Percentiles rank a stretch among this genome's conserved stretches.
These are phyloP conservation scores for Tetraodon nigroviridis DNA, from an alignment of 2,113 vertebrate species.

Conservation along the genomic window DNA sequence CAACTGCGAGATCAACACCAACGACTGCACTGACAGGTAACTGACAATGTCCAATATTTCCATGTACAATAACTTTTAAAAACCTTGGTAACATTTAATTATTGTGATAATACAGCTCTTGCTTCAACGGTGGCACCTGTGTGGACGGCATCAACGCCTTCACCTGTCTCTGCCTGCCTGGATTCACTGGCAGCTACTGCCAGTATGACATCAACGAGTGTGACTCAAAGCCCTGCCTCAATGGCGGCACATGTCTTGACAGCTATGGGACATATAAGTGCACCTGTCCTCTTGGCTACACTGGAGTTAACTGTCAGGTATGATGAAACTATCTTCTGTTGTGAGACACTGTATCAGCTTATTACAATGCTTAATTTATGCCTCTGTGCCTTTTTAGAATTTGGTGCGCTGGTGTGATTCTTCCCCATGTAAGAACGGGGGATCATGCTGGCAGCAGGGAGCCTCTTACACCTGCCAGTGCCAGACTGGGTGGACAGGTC, in stretches of 20 bases:
- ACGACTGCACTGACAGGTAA: constrained; percentile 97
- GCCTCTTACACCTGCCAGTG: constrained; percentile 90
- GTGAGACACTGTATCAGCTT: neutral
- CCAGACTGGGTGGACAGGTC: constrained; percentile 89
- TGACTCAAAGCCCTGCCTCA: constrained; percentile 90
- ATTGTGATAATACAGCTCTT: constrained; percentile 78
- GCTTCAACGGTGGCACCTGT: constrained; percentile 93
- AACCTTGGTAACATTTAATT: neutral
- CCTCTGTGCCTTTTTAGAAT: constrained; percentile 70
- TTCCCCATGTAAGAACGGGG: constrained; percentile 90
- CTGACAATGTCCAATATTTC: neutral
- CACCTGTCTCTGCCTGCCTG: constrained; percentile 85
- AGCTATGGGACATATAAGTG: constrained; percentile 93
- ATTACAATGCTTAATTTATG: neutral
- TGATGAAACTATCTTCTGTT: neutral
- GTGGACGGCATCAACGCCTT: constrained; percentile 94
- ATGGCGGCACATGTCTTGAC: constrained; percentile 92
- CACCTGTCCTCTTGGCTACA: constrained; percentile 93
- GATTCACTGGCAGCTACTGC: constrained; percentile 95
- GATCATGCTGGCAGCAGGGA: constrained; percentile 89
- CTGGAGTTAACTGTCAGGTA: constrained; percentile 94
- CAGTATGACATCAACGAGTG: constrained; percentile 95
- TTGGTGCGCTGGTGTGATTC: constrained; percentile 95
- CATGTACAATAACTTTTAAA: neutral
- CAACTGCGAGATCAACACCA: constrained; percentile 94